Base-by-base conservation (phyloP, 2,797 vertebrate species). In the Sebastes alutus region DNA sequence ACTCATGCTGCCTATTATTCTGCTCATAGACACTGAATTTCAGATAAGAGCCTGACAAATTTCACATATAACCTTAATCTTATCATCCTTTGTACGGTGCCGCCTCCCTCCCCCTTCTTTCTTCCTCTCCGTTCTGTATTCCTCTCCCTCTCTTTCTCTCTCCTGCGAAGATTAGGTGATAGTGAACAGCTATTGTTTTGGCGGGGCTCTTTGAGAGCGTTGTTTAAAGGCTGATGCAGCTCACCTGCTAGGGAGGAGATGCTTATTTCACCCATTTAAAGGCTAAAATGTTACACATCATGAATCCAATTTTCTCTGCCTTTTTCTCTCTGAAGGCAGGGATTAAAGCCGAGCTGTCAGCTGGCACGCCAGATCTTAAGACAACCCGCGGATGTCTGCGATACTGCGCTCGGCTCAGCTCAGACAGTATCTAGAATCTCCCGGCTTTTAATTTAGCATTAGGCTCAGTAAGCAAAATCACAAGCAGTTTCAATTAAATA, bases 321-420 rank as follows among this genome's bases (percentile, higher is more conserved):
- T 90, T 94, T 46, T 93, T 92, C 90, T 92, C 82, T 91, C 85
- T 91, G 92, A 94, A 94, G 90, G 94, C 87, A 86, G 85, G 95
- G 96, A 96, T 96, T 96, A 96, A 93, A 95, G 94, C 75, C 60
- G 79, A 92, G 93, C 94, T 96, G 95, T 95, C 95, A 95, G 92
- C 85, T 71, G 74, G 72, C 85, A 75, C 76, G 80, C 90, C 91
- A 91, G 92, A 93, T 95, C 93, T 93, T 77, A 78, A 93, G 93
- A 93, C 90, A 91, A 91, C 89, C 91, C 32, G 84, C 54, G 83
- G 85, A 89, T 87, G 88, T 82, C 90, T 91, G 91, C 73, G 86
- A 93, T 94, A 90, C 89, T 82, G 82, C 49, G 49, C 49, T 16
- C 12, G 12, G 84, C 87, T 88, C 87, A 75, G 87, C 86, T 86